phyloP scores from a whole-genome alignment of 2,888 invertebrate genomes.

The Octonoba sinensis region DNA sequence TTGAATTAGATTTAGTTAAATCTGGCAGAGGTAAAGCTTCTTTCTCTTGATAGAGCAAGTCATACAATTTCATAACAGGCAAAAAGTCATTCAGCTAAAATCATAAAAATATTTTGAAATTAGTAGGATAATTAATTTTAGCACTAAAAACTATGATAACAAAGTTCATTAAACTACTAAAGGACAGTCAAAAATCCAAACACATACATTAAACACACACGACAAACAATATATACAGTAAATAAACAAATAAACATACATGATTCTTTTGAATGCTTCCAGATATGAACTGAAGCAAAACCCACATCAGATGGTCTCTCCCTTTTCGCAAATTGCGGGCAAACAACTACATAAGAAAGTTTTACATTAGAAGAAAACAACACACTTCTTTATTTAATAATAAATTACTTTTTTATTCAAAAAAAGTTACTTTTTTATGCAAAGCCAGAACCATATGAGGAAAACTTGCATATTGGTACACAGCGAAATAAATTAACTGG shows the following conservation, averaged over 20 bases:
- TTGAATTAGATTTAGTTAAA: constrained; percentile 85
- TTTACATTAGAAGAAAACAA: not conserved
- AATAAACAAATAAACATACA: constrained; percentile 72
- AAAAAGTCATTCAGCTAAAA: constrained; percentile 80
- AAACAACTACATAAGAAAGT: constrained; percentile 75
- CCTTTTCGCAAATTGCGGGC: constrained; percentile 88
- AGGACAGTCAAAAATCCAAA: not conserved
- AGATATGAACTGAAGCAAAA: constrained; percentile 94
- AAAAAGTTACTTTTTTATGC: constrained; percentile 79
- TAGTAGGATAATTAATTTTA: not conserved
- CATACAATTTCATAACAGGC: constrained; percentile 90
- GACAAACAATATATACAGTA: not conserved
- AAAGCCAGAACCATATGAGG: constrained; percentile 91
- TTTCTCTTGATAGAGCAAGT: constrained; percentile 89
- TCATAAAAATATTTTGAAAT: not conserved
- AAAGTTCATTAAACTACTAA: not conserved
- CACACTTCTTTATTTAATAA: too few relatives aligned
- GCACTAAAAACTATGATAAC: not conserved
- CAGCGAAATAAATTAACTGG: constrained; percentile 93
- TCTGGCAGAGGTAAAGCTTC: constrained; percentile 92
- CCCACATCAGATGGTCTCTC: constrained; percentile 99
- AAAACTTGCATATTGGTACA: constrained; percentile 94
- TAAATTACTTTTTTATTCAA: constrained; percentile 81
- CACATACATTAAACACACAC: not conserved
- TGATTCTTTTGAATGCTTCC: constrained; percentile 96